Percentiles rank a stretch among this genome's conserved stretches.
Conservation (phyloP, 2,113 vertebrate species). For the Ondatra zibethicus region DNA sequence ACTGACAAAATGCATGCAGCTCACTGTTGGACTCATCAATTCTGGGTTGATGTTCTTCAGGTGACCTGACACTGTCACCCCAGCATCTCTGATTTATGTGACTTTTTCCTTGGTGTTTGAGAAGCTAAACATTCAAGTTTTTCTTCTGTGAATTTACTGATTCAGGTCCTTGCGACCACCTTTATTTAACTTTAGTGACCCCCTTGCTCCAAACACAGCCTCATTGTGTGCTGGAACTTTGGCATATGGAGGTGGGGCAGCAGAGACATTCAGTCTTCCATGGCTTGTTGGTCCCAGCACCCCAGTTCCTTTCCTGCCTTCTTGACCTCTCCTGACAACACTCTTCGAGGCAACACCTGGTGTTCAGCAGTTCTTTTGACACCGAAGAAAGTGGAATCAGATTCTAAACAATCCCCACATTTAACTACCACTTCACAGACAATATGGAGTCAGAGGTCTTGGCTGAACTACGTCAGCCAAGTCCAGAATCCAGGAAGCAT, state of each 20-base stretch:
- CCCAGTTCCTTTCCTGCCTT: neutral
- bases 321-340: neutral
- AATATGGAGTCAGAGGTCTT: neutral
- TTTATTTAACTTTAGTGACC: neutral
- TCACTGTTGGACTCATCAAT: neutral
- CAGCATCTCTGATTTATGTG: neutral
- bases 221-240: too few relatives aligned
- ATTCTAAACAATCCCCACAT: neutral
- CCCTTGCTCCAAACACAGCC: too few relatives aligned
- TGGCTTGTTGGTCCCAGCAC: too few relatives aligned
- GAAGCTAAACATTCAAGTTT: neutral
- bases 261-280: neutral
- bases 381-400: neutral
- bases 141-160: neutral
- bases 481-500: neutral
- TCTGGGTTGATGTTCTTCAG: neutral
- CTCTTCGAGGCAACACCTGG: neutral
- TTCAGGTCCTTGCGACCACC: too few relatives aligned
- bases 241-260: too few relatives aligned
- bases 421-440: neutral
- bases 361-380: neutral
- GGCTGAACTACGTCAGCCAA: fast-evolving
- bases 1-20: neutral
- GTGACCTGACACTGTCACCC: neutral
- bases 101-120: neutral